Evolutionary conservation across 2,113 vertebrate species (phyloP).

Genomic region (Misgurnus anguillicaudatus): DNA sequence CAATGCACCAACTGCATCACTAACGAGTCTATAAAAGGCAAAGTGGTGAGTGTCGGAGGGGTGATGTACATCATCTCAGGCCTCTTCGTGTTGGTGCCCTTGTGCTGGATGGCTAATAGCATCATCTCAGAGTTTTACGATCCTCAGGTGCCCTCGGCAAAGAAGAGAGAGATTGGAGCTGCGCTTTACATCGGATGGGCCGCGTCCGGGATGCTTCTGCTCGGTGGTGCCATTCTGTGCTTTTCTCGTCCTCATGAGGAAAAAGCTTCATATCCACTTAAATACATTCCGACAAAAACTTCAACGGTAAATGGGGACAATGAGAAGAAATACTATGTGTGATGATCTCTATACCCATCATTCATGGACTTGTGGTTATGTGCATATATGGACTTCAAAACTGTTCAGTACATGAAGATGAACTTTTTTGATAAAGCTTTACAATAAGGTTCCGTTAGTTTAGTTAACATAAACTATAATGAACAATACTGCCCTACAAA

Average conservation of each 20-base stretch:
- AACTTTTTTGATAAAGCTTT: too few species aligned
- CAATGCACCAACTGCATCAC: conserved; percentile 90
- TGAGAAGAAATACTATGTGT: conserved; percentile 92
- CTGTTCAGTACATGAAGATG: neutral
- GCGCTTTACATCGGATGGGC: conserved; percentile 95
- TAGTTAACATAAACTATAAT: too few species aligned
- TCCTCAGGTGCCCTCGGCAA: conserved; percentile 72
- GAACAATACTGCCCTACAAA: too few species aligned
- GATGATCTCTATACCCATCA: conserved; percentile 40
- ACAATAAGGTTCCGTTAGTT: too few species aligned
- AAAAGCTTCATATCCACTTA: conserved; percentile 73
- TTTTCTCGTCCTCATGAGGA: conserved; percentile 76
- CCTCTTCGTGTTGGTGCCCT: conserved; percentile 83
- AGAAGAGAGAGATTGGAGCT: conserved; percentile 90
- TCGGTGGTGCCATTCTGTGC: conserved; percentile 85
- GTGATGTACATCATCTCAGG: conserved; percentile 81
- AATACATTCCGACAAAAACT: conserved; percentile 80
- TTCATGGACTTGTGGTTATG: neutral
- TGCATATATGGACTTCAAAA: neutral
- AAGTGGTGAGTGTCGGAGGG: conserved; percentile 81
- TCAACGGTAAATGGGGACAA: conserved; percentile 77
- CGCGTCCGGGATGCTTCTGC: conserved; percentile 81
- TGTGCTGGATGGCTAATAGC: conserved; percentile 92
- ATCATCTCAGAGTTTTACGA: conserved; percentile 89
- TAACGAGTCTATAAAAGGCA: conserved; percentile 74